Base-by-base conservation (phyloP, 2,113 vertebrate species). In the Brienomyrus brachyistius region DNA sequence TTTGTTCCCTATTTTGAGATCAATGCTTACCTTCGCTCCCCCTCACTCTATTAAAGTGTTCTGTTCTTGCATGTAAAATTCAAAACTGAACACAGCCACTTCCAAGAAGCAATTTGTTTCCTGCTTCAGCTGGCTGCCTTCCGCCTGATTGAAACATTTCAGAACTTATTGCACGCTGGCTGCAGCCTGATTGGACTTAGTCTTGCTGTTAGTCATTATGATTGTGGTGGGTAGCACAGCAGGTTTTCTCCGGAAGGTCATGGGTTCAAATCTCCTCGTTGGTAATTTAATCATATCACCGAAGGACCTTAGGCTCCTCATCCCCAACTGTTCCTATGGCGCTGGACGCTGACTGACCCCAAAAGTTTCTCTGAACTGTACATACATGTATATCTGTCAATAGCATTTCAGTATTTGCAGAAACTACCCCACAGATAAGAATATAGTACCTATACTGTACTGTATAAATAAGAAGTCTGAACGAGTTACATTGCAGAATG, bases 1-100 rank as follows among this genome's bases (percentile, higher is more conserved):
- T 92, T 93, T 94, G 51, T 91, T 92, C 59, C 62, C 90, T 95
- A 95, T 95, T 95, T 94, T 88, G 93, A 91, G 94, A 94, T 88
- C 88, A 80, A 43, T 35, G 21, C 40, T n/a, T 6, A 5, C 74
- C 56, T 89, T 90, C 90, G 62, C 89, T 90, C 91, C 91, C 84
- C 17, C 92, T 92, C 90, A 91, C 91, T 92, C 59, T 91, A 88
- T 86, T 88, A 93, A 90, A 85, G 91, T 80, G 47, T 92, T 92
- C 90, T 93, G 94, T 93, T 93, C 91, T 92, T 80, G 83, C 90
- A 80, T 80, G 31, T 43, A 92, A 90, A 90, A 86, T 51, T 90
- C 91, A 92, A 95, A 92, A 93, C 91, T 89, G 94, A 95, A 94
- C 94, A 95, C 94, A 93, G 90, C 56, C 86, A 91, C 91, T 91